Percentiles rank a stretch among this genome's conserved stretches.
Conservation (phyloP, 2,113 vertebrate species). For the Dipodomys merriami region DNA sequence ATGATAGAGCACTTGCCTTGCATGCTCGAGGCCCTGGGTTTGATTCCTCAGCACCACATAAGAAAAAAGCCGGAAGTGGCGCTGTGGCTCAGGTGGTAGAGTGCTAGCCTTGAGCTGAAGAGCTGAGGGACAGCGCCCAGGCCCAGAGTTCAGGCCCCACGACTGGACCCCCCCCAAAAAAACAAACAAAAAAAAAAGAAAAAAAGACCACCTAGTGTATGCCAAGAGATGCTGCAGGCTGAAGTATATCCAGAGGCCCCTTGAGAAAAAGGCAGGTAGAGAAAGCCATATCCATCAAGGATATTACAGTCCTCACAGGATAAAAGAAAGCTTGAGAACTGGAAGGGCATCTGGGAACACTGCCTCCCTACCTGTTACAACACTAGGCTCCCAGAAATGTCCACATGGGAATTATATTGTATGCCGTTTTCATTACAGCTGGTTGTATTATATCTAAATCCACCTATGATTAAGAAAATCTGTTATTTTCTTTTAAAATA, state of each 20-base stretch:
- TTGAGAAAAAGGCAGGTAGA: not conserved
- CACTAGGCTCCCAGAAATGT: not conserved
- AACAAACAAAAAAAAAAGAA: slow-evolving; percentile 19
- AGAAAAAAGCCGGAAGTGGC: too few species aligned
- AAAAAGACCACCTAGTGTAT: not conserved
- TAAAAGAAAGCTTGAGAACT: not conserved
- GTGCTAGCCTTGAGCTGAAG: too few species aligned
- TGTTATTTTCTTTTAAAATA: not conserved
- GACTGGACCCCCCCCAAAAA: too few species aligned
- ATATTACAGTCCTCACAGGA: not conserved
- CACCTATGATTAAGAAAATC: slow-evolving; percentile 51
- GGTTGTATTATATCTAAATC: slow-evolving; percentile 21
- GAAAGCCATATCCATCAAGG: not conserved
- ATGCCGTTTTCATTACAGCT: slow-evolving; percentile 21
- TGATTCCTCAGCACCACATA: too few species aligned
- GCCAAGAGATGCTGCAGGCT: not conserved
- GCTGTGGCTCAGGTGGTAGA: too few species aligned
- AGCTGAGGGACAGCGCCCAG: too few species aligned
- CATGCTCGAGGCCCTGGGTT: too few species aligned
- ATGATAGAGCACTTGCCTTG: too few species aligned
- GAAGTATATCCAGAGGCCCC: not conserved
- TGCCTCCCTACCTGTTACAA: slow-evolving; percentile 24
- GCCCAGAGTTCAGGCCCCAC: too few species aligned
- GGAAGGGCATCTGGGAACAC: not conserved
- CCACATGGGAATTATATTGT: not conserved